Evolutionary conservation across 2,797 vertebrate species (phyloP), one percentile per base, ranked within the genome.

Genomic region (Harpagifer antarcticus): DNA sequence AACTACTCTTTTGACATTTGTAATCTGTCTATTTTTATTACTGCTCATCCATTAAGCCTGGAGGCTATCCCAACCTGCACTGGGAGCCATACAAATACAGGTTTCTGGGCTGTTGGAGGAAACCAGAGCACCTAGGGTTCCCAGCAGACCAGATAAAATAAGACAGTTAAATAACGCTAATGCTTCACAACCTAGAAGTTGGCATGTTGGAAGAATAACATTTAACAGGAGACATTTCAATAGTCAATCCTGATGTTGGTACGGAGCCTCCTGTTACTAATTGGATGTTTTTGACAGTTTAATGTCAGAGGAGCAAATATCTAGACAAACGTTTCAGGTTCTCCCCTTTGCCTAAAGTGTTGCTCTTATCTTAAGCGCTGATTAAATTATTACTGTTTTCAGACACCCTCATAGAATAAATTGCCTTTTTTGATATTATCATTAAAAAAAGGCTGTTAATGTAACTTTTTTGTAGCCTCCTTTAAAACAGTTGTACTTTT

Each of bases 271-370:
- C 7, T 44, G 50, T 42, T 54, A 3, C 58, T 55, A 42, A 52
- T 47, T 54, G 1, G 40, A 6, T 17, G 19, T 62, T 33, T 27
- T 15, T 54, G 31, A 64, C 19, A 16, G 33, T 27, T 37, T 52
- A 74, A 44, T 53, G 56, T 58, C 47, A 17, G 53, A 5, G 50
- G 15, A 69, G 17, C n/a, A 73, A 47, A 59, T 37, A 63, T 37
- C 40, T 33, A 14, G 10, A 77, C 49, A 58, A 15, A n/a, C 6
- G 33, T 33, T 53, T 68, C 16, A 44, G 13, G 4, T 37, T 72
- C 15, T 52, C 61, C 52, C 7, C 43, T 53, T 49, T 15, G 14
- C 43, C 31, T 52, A 2, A 56, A 73, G 47, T 31, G 15, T 2
- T 23, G 43, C 2, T n/a, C 37, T 78, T 13, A 11, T 55, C 12